phyloP scores from a whole-genome alignment of 1,140 invertebrate genomes.

The Rhagoletis pomonella region DNA sequence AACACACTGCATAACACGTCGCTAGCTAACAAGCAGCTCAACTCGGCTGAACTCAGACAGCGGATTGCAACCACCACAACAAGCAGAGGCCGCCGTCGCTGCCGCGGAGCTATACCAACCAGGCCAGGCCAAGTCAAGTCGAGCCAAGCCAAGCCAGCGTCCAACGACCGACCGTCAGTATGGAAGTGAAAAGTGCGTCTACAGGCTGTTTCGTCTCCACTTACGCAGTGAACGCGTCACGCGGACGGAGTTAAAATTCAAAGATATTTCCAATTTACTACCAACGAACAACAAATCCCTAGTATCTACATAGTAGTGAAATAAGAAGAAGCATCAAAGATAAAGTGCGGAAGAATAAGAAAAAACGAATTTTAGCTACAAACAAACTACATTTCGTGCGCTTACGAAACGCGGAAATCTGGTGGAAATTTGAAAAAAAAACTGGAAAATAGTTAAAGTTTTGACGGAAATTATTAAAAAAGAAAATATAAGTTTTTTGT shows the following conservation, averaged over 20 bases:
- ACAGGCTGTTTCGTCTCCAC: constrained; percentile 38
- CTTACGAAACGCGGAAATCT: constrained; percentile 24
- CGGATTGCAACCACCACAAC: constrained; percentile 23
- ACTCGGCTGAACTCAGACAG: constrained; percentile 14
- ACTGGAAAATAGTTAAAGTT: not conserved
- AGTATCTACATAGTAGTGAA: constrained; percentile 31
- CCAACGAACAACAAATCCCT: constrained; percentile 35
- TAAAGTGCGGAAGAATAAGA: constrained; percentile 21
- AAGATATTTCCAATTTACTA: not conserved
- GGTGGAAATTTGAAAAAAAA: not conserved
- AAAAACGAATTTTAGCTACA: constrained; percentile 7
- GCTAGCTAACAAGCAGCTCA: not conserved
- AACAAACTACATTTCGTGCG: constrained; percentile 7
- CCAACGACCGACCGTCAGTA: constrained; percentile 33
- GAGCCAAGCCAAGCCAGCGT: constrained; percentile 22
- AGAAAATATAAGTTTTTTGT: constrained; percentile 3
- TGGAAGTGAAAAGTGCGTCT: constrained; percentile 40
- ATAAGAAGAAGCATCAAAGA: constrained; percentile 34
- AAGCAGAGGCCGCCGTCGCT: not conserved
- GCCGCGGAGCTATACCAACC: not conserved
- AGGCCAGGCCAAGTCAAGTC: constrained; percentile 49
- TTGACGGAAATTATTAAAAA: too few species aligned
- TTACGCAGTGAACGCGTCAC: constrained; percentile 42
- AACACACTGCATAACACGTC: not conserved
- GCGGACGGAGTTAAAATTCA: constrained; percentile 26